Evolutionary conservation across 2,888 invertebrate species (phyloP).

Genomic region (Ferdinandea cuprea): DNA sequence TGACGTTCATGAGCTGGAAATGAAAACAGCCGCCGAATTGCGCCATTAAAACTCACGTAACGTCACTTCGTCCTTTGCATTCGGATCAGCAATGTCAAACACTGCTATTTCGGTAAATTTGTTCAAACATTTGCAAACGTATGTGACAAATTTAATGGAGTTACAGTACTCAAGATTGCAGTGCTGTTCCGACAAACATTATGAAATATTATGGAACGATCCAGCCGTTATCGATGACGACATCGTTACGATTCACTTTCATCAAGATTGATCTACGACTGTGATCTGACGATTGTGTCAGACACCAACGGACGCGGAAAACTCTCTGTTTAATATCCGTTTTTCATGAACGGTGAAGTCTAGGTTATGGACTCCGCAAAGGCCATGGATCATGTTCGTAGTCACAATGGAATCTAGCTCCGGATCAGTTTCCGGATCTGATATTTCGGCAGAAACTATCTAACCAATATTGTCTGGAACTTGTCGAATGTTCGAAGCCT

Average conservation of each 20-base stretch:
- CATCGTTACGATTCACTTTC: slow-evolving; percentile 59
- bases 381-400: slow-evolving; percentile 76
- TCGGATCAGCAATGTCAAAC: slow-evolving; percentile 29
- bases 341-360: slow-evolving; percentile 79
- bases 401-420: slow-evolving; percentile 76
- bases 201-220: slow-evolving; percentile 77
- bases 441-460: slow-evolving; percentile 74
- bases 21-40: slow-evolving; percentile 64
- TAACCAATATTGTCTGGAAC: slow-evolving; percentile 68
- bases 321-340: too few species aligned
- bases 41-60: slow-evolving; percentile 75
- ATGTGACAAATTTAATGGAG: slow-evolving; percentile 71
- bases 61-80: slow-evolving; percentile 56
- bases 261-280: slow-evolving; percentile 43
- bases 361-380: slow-evolving; percentile 77
- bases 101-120: slow-evolving; percentile 35
- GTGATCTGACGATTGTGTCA: slow-evolving; percentile 52
- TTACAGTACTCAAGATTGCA: slow-evolving; percentile 81
- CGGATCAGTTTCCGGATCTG: slow-evolving; percentile 75
- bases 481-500: slow-evolving; percentile 35
- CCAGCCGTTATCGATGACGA: slow-evolving; percentile 77
- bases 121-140: slow-evolving; percentile 38
- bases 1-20: slow-evolving; percentile 53
- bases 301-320: background rate
- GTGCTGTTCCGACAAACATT: slow-evolving; percentile 78